Base-by-base conservation (phyloP, 2,888 invertebrate species). In the Acrobasis repandana region DNA sequence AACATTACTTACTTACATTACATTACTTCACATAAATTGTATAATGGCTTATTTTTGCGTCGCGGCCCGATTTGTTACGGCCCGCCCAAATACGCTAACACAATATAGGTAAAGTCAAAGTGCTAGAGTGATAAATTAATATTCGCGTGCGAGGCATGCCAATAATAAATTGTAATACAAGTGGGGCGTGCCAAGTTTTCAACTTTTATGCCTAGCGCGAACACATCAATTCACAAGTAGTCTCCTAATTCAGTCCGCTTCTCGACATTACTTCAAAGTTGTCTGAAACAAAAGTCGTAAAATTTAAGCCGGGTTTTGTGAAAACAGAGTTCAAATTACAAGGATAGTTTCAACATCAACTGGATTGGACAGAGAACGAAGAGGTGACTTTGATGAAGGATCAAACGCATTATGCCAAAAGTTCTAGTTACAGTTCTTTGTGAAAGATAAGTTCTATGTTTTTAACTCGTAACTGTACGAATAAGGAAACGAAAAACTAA, bases 191-290 rank as follows among this genome's bases (percentile, higher is more conserved):
- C 54, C 54, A 54, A 38, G 38, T 38, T 38, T 20, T 38, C 38
- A 54, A 54, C 54, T 54, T 54, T 54, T 54, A 54, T 18, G 54
- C 38, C 38, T 38, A 38, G 54, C 54, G 38, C 54, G 36, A 38
- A 54, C 54, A 38, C 54, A 54, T 54, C 54, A 54, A 54, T 54
- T 54, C 38, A 54, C 54, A 54, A 54, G 38, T 38, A 54, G 54
- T 54, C 54, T 38, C 54, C 54, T 54, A 54, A 54, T 54, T 54
- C 54, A 54, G 18, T 43, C 14, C 43, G 11, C 18, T 38, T 51
- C 43, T 38, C 54, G 54, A 54, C 36, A 38, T 54, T 54, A 38
- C 54, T 18, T 16, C 16, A 16, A 54, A 43, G 43, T 43, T 43
- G 54, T 54, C 38, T 20, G 20, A 43, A 54, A 54, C 54, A 54